Percentiles rank a stretch among this genome's conserved stretches.
phyloP scores from a whole-genome alignment of 2,888 invertebrate genomes.

The Lasioglossum malachurum region DNA sequence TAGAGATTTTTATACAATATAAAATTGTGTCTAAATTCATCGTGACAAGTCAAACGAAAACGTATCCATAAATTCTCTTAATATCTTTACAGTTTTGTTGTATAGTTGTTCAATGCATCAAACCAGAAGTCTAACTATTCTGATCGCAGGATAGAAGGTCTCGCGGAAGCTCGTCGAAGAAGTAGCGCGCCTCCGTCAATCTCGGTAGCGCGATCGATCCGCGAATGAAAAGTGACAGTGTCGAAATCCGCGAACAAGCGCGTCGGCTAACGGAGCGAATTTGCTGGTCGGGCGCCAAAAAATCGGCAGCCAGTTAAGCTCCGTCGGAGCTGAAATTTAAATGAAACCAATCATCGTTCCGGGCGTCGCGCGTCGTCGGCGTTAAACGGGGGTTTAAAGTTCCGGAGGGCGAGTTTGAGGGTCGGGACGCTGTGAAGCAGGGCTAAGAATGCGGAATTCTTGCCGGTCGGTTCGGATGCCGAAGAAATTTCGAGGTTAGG shows the following conservation, averaged over 20 bases:
- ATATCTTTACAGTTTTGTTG: too few species aligned
- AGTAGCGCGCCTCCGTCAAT: not conserved
- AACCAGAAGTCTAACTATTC: too few species aligned
- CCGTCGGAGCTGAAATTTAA: conserved; percentile 47
- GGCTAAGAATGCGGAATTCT: conserved; percentile 62
- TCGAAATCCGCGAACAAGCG: not conserved
- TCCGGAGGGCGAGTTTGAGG: conserved; percentile 37
- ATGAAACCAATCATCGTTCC: conserved; percentile 55
- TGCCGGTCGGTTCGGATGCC: conserved; percentile 53
- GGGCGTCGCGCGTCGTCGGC: conserved; percentile 8
- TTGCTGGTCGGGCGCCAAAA: not conserved
- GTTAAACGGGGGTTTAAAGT: conserved; percentile 47
- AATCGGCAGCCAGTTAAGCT: conserved; percentile 29
- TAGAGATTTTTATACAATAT: too few species aligned
- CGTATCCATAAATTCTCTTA: too few species aligned
- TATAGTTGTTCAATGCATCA: too few species aligned
- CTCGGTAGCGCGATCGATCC: not conserved
- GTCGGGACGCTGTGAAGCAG: conserved; percentile 39
- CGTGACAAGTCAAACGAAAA: too few species aligned
- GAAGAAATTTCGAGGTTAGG: conserved; percentile 59
- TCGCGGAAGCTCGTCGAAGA: too few species aligned
- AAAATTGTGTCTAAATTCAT: too few species aligned
- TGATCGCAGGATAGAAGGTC: too few species aligned
- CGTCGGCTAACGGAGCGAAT: not conserved
- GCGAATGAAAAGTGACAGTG: not conserved